These are phyloP conservation scores for Lepus europaeus DNA, from an alignment of 2,113 vertebrate species.

Conservation along the genomic window DNA sequence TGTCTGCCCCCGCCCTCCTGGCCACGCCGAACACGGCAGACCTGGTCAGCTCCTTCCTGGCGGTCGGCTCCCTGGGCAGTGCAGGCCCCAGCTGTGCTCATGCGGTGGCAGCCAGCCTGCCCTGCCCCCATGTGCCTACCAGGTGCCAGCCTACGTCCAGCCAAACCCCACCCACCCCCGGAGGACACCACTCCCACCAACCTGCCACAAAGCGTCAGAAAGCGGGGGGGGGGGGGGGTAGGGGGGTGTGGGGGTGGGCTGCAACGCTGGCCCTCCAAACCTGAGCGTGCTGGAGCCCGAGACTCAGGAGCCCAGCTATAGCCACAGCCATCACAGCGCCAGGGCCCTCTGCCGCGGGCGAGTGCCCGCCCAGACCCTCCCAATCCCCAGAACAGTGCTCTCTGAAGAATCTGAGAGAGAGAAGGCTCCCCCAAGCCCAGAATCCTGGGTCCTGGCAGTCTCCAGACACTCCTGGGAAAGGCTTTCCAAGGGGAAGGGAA, in stretches of 20 bases:
- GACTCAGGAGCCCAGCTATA: not conserved
- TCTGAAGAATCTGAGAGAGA: conserved; percentile 45
- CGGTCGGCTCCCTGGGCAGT: not conserved
- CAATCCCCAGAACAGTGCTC: not conserved
- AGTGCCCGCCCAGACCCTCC: not conserved
- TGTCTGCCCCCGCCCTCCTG: not conserved
- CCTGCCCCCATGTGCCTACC: not conserved
- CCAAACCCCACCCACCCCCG: not conserved
- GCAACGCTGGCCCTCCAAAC: not conserved
- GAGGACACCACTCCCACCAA: not conserved
- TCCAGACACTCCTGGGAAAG: conserved; percentile 42
- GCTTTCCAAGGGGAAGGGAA: not conserved
- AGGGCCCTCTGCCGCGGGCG: not conserved
- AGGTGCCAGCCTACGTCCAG: not conserved
- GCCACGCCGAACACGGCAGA: too few species aligned
- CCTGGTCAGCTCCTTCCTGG: not conserved
- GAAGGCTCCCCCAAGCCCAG: conserved; percentile 19
- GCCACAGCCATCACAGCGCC: too few species aligned
- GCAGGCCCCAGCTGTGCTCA: not conserved
- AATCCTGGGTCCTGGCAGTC: conserved; percentile 17
- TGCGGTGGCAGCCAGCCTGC: not conserved
- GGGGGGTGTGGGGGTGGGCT: too few species aligned
- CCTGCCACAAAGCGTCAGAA: not conserved
- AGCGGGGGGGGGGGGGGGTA: not conserved
- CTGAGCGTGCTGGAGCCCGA: not conserved